Percentiles rank a stretch among this genome's conserved stretches.
Conservation (phyloP, 2,888 invertebrate species). For the Conistra vaccinii region DNA sequence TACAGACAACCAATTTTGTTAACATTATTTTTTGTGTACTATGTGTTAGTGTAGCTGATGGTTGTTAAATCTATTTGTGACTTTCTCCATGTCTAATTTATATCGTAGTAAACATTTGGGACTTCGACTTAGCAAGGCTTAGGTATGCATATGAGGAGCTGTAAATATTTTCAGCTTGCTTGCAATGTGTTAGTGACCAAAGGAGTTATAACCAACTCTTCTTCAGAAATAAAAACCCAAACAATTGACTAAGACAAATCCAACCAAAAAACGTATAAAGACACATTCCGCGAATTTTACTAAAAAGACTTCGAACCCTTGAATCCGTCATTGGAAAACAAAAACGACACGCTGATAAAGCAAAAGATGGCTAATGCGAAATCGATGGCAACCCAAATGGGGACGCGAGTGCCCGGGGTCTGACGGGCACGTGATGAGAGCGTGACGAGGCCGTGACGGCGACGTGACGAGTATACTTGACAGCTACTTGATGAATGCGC, state of each 20-base stretch:
- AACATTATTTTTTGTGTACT: no score
- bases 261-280: constrained; percentile 39
- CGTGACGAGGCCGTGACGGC: constrained; percentile 59
- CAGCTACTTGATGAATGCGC: constrained; percentile 66
- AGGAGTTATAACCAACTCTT: not conserved
- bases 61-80: not conserved
- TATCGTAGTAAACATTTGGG: not conserved
- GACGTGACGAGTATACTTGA: constrained; percentile 65
- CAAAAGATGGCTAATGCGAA: constrained; percentile 82
- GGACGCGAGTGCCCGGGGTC: constrained; percentile 60
- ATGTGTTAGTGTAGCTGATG: not conserved
- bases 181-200: not conserved
- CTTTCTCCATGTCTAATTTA: not conserved
- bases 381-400: constrained; percentile 76
- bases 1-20: no score
- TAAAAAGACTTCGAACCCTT: constrained; percentile 50
- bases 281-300: constrained; percentile 36
- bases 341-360: constrained; percentile 72
- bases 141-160: not conserved
- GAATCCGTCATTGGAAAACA: constrained; percentile 64
- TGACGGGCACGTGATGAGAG: constrained; percentile 53
- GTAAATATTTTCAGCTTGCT: not conserved
- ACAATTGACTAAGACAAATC: constrained; percentile 50
- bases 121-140: no score
- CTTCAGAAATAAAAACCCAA: constrained; percentile 20